Evolutionary conservation across 1,140 invertebrate genomes (phyloP).

Genomic region (Caligus rogercresseyi): DNA sequence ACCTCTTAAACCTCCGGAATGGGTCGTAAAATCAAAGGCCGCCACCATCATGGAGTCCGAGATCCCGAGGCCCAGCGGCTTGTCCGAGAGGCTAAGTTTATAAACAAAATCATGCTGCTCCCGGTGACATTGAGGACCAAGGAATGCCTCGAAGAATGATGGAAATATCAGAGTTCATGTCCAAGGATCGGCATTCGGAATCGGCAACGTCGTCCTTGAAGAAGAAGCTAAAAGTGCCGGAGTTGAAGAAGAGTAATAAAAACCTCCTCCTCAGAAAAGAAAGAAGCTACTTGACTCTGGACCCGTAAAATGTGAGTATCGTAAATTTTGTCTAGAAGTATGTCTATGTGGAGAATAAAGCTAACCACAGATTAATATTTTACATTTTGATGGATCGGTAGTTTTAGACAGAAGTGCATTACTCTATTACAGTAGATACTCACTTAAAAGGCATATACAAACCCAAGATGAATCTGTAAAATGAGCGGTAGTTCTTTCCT

Average conservation of each 20-base stretch:
- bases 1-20: conserved; percentile 31
- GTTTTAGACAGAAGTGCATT: no score
- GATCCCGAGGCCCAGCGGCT: conserved; percentile 44
- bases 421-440: no score
- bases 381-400: no score
- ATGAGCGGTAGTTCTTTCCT: no score
- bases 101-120: conserved; percentile 42
- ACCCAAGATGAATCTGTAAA: no score
- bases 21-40: conserved; percentile 52
- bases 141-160: conserved; percentile 42
- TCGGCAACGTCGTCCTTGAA: not conserved
- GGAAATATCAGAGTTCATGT: conserved; percentile 33
- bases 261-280: no score
- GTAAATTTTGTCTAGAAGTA: no score
- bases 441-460: no score
- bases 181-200: not conserved
- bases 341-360: no score
- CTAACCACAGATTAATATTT: no score
- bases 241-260: no score
- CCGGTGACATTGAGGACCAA: conserved; percentile 42
- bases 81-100: conserved; percentile 30
- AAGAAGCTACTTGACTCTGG: conserved; percentile 7
- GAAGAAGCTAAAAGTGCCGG: not conserved
- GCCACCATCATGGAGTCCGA: conserved; percentile 47
- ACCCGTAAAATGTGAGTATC: conserved; percentile 28